Percentiles rank a stretch among this genome's conserved stretches.
phyloP scores from a whole-genome alignment of 2,888 invertebrate species.

The Junonia oenone region DNA sequence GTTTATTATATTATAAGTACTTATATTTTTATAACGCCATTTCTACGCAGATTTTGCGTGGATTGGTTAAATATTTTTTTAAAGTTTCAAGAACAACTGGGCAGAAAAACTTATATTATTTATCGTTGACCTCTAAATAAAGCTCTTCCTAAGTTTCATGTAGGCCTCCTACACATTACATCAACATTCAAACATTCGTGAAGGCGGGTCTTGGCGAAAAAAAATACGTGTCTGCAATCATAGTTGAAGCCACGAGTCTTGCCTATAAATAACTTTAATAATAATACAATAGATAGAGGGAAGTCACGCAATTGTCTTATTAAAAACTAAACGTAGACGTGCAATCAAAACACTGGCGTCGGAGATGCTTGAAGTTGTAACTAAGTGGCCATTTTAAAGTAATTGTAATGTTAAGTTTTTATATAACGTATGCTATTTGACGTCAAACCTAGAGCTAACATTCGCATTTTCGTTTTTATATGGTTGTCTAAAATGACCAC shows the following conservation, averaged over 20 bases:
- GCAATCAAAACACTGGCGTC: slow-evolving; percentile 23
- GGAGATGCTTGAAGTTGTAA: slow-evolving; percentile 6
- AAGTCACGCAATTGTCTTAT: slow-evolving; percentile 34
- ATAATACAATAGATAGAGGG: slow-evolving; percentile 33
- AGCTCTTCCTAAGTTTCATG: slow-evolving; percentile 20
- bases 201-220: slow-evolving; percentile 19
- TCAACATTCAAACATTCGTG: slow-evolving; percentile 32
- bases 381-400: slow-evolving; percentile 10
- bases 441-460: neutral
- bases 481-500: too few species aligned
- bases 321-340: slow-evolving; percentile 23
- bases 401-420: slow-evolving; percentile 1
- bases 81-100: neutral
- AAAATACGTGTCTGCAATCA: slow-evolving; percentile 27
- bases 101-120: slow-evolving; percentile 35
- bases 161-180: slow-evolving; percentile 30
- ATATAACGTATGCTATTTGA: neutral
- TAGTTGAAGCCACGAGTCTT: slow-evolving; percentile 16
- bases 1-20: too few species aligned
- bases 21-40: too few species aligned
- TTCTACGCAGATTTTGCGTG: too few species aligned
- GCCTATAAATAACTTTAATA: slow-evolving; percentile 30
- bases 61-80: neutral
- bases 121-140: slow-evolving; percentile 28
- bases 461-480: too few species aligned